A percentile compares a stretch with the other conserved stretches of the same genome.
These are phyloP conservation scores for Gari tellinella DNA, from an alignment of 2,888 invertebrate genomes.

Conservation along the genomic window DNA sequence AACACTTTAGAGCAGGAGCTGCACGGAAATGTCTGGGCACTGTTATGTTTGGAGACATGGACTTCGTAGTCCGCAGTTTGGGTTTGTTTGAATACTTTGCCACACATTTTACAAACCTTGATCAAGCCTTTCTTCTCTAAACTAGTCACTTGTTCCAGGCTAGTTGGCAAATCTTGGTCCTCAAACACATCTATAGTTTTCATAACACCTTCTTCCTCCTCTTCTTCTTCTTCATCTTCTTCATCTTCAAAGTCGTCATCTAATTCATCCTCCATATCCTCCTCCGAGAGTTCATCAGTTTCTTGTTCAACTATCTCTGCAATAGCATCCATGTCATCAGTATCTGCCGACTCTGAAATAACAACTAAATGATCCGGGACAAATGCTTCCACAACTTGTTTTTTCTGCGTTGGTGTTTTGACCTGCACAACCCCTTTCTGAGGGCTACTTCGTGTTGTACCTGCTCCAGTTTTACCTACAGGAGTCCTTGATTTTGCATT, in stretches of 20 bases:
- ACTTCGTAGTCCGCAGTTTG: constrained; percentile 20
- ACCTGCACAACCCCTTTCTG: too few relatives aligned
- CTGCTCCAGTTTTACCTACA: too few relatives aligned
- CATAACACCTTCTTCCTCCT: constrained; percentile 17
- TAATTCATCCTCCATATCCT: constrained; percentile 6
- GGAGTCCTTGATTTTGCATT: too few relatives aligned
- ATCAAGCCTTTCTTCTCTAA: constrained; percentile 23
- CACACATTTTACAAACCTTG: constrained; percentile 35
- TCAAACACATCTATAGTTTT: constrained; percentile 42
- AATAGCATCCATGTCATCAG: constrained; percentile 12
- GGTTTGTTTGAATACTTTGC: constrained; percentile 35
- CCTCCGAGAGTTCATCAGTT: constrained; percentile 19
- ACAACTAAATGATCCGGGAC: too few relatives aligned
- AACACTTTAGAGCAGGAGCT: constrained; percentile 34
- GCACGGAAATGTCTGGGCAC: constrained; percentile 21
- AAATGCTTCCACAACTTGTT: background rate
- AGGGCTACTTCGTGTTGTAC: too few relatives aligned
- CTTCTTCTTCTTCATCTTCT: constrained; percentile 29
- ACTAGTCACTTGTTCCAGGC: constrained; percentile 27
- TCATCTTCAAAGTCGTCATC: constrained; percentile 1
- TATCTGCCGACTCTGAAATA: background rate
- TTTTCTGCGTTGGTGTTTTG: too few relatives aligned
- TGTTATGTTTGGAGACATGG: constrained; percentile 26
- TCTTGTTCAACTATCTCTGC: constrained; percentile 22
- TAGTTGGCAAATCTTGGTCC: constrained; percentile 22